Evolutionary conservation across 2,797 vertebrate species (phyloP).

Genomic region (Anolis apletophallus): DNA sequence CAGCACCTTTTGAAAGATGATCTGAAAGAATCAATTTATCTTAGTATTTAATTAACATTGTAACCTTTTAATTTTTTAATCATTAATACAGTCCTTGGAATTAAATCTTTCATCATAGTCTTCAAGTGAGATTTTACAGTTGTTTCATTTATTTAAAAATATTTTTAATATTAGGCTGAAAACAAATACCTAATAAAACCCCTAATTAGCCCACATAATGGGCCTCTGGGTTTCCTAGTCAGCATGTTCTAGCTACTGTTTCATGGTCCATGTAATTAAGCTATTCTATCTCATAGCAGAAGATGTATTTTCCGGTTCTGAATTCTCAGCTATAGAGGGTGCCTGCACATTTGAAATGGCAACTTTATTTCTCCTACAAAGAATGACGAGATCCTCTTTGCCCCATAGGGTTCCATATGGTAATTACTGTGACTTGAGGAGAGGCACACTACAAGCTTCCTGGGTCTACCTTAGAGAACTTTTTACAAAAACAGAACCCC

Average conservation of each 20-base stretch:
- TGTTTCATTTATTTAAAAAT: not conserved
- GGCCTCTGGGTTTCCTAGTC: not conserved
- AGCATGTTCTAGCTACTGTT: not conserved
- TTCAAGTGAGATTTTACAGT: not conserved
- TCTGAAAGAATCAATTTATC: not conserved
- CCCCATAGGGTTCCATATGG: no score
- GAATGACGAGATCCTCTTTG: no score
- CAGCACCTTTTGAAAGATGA: constrained; percentile 10
- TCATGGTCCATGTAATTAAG: not conserved
- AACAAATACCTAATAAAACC: not conserved
- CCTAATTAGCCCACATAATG: not conserved
- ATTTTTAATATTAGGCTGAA: no score
- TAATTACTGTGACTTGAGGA: no score
- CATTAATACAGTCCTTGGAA: not conserved
- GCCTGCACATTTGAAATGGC: not conserved
- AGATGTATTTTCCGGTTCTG: not conserved
- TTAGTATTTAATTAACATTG: not conserved
- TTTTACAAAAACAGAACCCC: not conserved
- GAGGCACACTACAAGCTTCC: not conserved
- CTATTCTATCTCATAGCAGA: not conserved
- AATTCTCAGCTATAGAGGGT: not conserved
- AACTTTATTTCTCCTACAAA: no score
- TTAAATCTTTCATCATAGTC: no score
- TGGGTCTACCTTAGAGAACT: not conserved
- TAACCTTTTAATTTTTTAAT: not conserved